Evolutionary conservation across 2,888 invertebrate genomes (phyloP), one percentile per base, ranked within the genome.

Genomic region (Antheraea assamensis): DNA sequence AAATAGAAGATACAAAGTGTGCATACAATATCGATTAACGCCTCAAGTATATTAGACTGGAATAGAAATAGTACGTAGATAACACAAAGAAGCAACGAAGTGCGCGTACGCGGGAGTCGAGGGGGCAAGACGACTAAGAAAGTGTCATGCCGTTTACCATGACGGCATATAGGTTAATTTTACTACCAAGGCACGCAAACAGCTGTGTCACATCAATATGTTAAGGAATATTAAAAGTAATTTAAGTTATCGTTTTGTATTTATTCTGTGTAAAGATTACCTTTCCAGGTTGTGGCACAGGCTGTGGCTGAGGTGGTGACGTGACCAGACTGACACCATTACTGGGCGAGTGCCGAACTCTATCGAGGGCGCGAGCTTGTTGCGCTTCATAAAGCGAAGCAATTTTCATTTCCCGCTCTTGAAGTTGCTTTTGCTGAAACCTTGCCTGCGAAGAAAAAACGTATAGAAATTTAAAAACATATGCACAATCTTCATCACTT

Each of bases 351-450:
- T 89, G 90, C 5, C 90, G 77, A 72, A 90, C 90, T 27, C 89
- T 84, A 80, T 96, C 96, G 78, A 96, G 94, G 7, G 96, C 96
- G 31, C 96, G 90, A 78, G 96, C 96, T 82, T 96, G 96, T 80
- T 96, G 96, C 74, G 95, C 96, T 79, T 96, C 96, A 89, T 96
- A 96, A 0, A 90, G 80, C 8, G 88, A 95, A 58, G 97, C 94
- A 75, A 97, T 95, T 83, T 97, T 97, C 90, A 97, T 95, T 87
- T 98, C 97, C 78, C 97, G 96, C 87, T 98, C 97, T 86, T 97
- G 96, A 89, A 97, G 95, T 84, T 97, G 97, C 83, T 96, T 97
- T 88, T 97, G 97, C 87, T 98, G 98, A 90, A 97, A 98, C 76
- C 96, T 95, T 78, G 98, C 97, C 98, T 98, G 95, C 5, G 90